Base-by-base conservation (phyloP, 2,888 invertebrate genomes). In the Harmothoe impar region DNA sequence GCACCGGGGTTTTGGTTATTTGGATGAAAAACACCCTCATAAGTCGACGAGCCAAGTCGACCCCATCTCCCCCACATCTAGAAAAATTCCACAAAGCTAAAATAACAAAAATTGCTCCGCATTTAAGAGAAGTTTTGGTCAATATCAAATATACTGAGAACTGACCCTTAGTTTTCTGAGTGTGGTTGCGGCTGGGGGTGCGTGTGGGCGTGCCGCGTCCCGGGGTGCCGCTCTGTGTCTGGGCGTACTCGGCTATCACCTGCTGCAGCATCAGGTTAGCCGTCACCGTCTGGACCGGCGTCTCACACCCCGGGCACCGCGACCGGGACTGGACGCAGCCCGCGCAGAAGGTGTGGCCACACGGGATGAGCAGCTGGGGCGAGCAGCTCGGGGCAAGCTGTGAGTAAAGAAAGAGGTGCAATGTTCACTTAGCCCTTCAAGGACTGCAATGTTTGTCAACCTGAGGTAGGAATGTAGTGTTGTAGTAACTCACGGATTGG, bases 231-330 rank as follows among this genome's bases (percentile, higher is more conserved):
- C 12, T 15, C 35, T 81, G 33, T 23, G 77, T 29, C 51, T 89
- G 51, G 20, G 35, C 20, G 54, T 90, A 90, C 78, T 90, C 90
- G 1, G 35, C 23, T 51, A 90, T 90, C 33, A 84, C 78, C n/a
- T 90, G 90, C 62, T 90, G 78, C 56, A 90, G 31, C 90, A 81
- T 90, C 29, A 90, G 35, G 52, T 90, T 90, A n/a, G 51, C 7
- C 1, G 90, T 90, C 25, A 90, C 33, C 0, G 54, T 78, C 62
- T 90, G 90, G 0, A 90, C 81, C 10, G 15, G 56, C n/a, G 77
- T 77, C 12, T 56, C 17, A 35, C 90, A 90, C 81, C 51, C 78
- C 23, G 90, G 90, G 52, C 90, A 90, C 23, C 77, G 51, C 15
- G 23, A 20, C 12, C 20, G 15, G 15, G 10, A 51, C 31, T 15